A percentile compares a stretch with the other conserved stretches of the same genome.
Conservation (phyloP, 2,797 vertebrate genomes). For the Synanceia verrucosa region DNA sequence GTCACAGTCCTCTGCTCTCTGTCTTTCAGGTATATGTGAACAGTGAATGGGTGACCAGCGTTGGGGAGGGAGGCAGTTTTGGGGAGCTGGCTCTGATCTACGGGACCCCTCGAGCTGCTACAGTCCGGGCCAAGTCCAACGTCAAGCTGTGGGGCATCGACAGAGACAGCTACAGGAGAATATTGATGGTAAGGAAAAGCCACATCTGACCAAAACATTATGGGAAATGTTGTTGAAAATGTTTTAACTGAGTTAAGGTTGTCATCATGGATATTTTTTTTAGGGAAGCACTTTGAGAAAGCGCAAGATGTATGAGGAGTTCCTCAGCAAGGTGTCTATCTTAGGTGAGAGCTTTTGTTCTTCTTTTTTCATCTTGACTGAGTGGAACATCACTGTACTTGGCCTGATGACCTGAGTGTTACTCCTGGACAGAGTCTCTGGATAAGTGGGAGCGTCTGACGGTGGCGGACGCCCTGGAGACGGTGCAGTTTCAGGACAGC, state of each 20-base stretch:
- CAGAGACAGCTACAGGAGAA: slow-evolving; percentile 91
- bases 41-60: slow-evolving; percentile 90
- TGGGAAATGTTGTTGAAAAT: not conserved
- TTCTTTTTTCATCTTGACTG: not conserved
- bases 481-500: slow-evolving; percentile 91
- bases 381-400: no score
- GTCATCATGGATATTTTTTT: not conserved
- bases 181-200: slow-evolving; percentile 85
- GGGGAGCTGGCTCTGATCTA: slow-evolving; percentile 93
- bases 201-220: not conserved
- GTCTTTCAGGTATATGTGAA: slow-evolving; percentile 87
- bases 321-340: slow-evolving; percentile 96
- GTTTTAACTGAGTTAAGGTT: not conserved
- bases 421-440: slow-evolving; percentile 85
- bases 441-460: slow-evolving; percentile 95
- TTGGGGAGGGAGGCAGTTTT: slow-evolving; percentile 92
- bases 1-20: not conserved
- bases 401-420: not conserved
- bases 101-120: slow-evolving; percentile 90
- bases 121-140: slow-evolving; percentile 90
- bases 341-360: slow-evolving; percentile 82
- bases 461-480: slow-evolving; percentile 91
- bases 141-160: slow-evolving; percentile 93
- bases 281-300: slow-evolving; percentile 93
- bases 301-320: slow-evolving; percentile 95